A percentile compares a stretch with the other conserved stretches of the same genome.
These are phyloP conservation scores for Patella depressa DNA, from an alignment of 2,888 invertebrate genomes.

Conservation along the genomic window DNA sequence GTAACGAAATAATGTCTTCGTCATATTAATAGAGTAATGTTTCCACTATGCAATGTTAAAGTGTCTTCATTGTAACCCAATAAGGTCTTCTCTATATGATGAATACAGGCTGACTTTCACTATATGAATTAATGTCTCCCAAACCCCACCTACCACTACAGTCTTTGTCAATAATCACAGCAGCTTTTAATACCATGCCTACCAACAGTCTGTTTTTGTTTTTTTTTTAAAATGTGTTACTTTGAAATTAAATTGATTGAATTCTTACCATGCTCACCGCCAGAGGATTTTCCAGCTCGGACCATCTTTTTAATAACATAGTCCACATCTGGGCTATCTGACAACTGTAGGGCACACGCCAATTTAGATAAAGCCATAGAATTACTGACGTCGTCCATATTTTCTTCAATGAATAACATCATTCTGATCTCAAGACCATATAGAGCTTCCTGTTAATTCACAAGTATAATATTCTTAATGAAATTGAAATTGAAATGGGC, in stretches of 20 bases:
- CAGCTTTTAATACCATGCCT: not conserved
- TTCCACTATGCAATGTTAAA: too few relatives aligned
- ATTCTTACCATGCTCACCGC: not conserved
- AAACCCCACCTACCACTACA: too few relatives aligned
- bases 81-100: too few relatives aligned
- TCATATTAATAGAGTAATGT: too few relatives aligned
- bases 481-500: too few relatives aligned
- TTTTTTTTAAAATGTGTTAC: not conserved
- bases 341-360: slow-evolving; percentile 29
- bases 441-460: too few relatives aligned
- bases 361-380: slow-evolving; percentile 36
- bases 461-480: too few relatives aligned
- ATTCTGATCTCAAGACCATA: not conserved
- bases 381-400: slow-evolving; percentile 17
- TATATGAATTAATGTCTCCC: too few relatives aligned
- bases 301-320: not conserved
- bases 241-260: not conserved
- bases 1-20: too few relatives aligned
- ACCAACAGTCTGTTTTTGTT: not conserved
- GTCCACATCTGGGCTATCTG: not conserved
- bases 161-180: not conserved
- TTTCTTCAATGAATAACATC: slow-evolving; percentile 9
- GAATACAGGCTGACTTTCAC: too few relatives aligned
- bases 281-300: not conserved
- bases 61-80: too few relatives aligned